Base-by-base conservation (phyloP, 1,140 invertebrate genomes). In the Drosophila lacertosa region DNA sequence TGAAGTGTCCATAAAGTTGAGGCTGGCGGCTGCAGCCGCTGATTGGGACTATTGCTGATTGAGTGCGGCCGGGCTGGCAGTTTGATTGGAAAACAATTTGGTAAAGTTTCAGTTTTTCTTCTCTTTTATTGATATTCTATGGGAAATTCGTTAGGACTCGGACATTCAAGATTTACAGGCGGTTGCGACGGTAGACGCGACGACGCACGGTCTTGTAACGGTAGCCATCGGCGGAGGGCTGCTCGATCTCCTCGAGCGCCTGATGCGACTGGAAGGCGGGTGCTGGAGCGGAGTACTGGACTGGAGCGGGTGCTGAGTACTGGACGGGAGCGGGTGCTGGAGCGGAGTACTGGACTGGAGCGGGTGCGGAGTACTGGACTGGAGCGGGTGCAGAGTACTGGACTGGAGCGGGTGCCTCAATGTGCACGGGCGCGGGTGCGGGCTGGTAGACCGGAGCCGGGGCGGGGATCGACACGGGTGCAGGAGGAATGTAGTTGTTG, bases 181-280 rank as follows among this genome's bases (percentile, higher is more conserved):
- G 77, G 66, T 68, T 48, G 50, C 55, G 82, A 63, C 82, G 82
- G 83, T 64, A 79, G 74, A 88, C 82, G 67, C 69, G 69, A 79
- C 82, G 82, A 64, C 82, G 82, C 63, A 88, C 83, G 50, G 82
- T 76, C 83, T 79, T 89, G 75, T 88, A 88, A 47, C 78, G 82
- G 83, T 88, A 88, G 15, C 82, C 82, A 70, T 89, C 83, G 29
- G 53, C 67, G n/a, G 83, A 75, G 24, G 57, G 64, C 57, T 77
- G 82, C 63, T 88, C 82, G 57, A 82, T 77, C 73, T 86, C 65
- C 58, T 86, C 81, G 40, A 77, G 48, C 44, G 47, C 57, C 59
- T 79, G 80, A 3, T 71, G 67, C 18, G 58, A 50, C 51, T 76
- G 57, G 62, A 57, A 64, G 20, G 75, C 73, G 24, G 72, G 77